These are phyloP conservation scores for Pterois miles DNA, from an alignment of 2,797 vertebrate genomes.

Conservation along the genomic window DNA sequence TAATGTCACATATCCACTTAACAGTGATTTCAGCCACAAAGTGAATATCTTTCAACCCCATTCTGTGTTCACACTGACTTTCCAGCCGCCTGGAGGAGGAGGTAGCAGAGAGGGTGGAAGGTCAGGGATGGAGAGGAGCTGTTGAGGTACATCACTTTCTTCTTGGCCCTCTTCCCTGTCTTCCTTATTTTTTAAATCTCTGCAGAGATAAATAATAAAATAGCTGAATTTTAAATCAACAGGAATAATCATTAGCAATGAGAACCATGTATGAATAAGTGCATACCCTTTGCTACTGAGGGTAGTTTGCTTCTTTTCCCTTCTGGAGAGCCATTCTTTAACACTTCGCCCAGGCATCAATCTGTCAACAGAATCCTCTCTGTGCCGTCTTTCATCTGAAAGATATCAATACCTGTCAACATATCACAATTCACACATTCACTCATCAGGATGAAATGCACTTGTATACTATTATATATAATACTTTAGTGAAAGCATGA, in stretches of 20 bases:
- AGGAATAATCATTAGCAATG: conserved; percentile 34
- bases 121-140: conserved; percentile 89
- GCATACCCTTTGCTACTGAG: conserved; percentile 85
- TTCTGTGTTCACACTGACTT: conserved; percentile 75
- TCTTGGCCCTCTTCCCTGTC: conserved; percentile 65
- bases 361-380: conserved; percentile 75
- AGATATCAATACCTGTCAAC: conserved; percentile 14
- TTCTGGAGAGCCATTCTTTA: conserved; percentile 92
- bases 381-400: conserved; percentile 86
- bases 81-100: conserved; percentile 87
- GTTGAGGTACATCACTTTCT: conserved; percentile 83
- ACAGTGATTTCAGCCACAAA: background rate
- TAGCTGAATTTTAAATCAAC: conserved; percentile 45
- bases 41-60: conserved; percentile 87
- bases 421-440: background rate
- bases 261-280: conserved; percentile 20
- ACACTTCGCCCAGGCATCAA: conserved; percentile 70
- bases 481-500: background rate
- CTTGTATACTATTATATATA: background rate
- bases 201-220: conserved; percentile 64
- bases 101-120: conserved; percentile 92
- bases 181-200: conserved; percentile 70
- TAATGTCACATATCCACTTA: background rate
- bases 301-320: conserved; percentile 83
- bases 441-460: background rate